Evolutionary conservation across 2,888 invertebrate genomes (phyloP), one percentile per base, ranked within the genome.

Genomic region (Parascotia fuliginaria): DNA sequence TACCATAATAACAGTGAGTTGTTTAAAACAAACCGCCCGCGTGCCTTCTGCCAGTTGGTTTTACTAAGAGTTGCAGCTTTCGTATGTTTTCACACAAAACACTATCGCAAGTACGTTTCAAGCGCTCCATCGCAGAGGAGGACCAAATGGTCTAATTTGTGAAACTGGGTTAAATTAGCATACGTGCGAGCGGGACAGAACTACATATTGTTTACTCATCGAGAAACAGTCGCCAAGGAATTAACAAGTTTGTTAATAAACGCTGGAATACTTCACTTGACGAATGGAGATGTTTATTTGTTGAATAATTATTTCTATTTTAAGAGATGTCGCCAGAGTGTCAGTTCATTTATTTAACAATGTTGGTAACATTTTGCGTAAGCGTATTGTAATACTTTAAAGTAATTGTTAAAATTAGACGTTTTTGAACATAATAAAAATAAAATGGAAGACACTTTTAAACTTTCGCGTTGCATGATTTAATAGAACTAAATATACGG

Each of bases 101-200:
- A 61, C 43, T 51, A 54, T 43, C 42, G 38, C 55, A 56, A 52
- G 53, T 56, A 56, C 47, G 49, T 41, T 64, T 40, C 41, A 27
- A 36, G 34, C 34, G 32, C 39, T 50, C 45, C 49, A 32, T 14
- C 16, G 33, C 29, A 29, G 44, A 59, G 36, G 47, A 48, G 48
- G 36, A 42, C 44, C 44, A 56, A 66, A 49, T 56, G 56, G 55
- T 62, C 57, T 69, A 64, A 71, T 69, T 69, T 60, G 44, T 45
- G 57, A 51, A 73, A 73, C 67, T 71, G 42, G 73, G 73, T 70
- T 71, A 65, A 65, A 73, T 73, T 70, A 64, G 58, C 69, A 69
- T 72, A 66, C 56, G 67, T 37, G 55, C 28, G 53, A 38, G 55
- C 9, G 38, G 38, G 43, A 44, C 13, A 13, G 53, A 12, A 19